Base-by-base conservation (phyloP, 2,888 invertebrate genomes). In the Tholera decimalis region DNA sequence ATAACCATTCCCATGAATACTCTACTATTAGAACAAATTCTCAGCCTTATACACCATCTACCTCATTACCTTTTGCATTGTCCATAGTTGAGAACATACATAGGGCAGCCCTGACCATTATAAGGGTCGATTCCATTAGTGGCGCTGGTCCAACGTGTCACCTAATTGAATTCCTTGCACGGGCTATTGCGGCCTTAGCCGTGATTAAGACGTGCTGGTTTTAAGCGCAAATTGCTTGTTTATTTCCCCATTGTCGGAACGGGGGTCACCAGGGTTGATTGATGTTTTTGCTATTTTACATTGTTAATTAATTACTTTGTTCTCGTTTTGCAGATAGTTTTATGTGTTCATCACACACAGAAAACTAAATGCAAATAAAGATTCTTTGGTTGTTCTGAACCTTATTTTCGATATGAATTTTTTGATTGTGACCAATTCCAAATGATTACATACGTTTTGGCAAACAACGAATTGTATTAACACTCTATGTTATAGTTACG, bases 131-230 rank as follows among this genome's bases (percentile, higher is more conserved):
- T 72, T 63, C 62, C 75, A 75, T 77, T 77, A 77, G 41, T 37
- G 49, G 13, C 20, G 24, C 15, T 30, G 56, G 51, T 49, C 59
- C 62, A 57, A 67, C 59, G 75, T 73, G 77, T 77, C 77, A 62
- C 47, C 59, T 74, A 76, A 75, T 77, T 77, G 68, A 77, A 75
- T 75, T 62, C 73, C 73, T 59, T 53, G 73, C 58, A 49, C 56
- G 68, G 59, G 20, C 59, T 72, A 75, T 77, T 60, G 59, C 59
- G 71, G 49, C 22, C 43, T 26, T 30, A 35, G 39, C 73, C 39
- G 62, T 75, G 77, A 75, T 77, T 73, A 75, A 75, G 75, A 73
- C 68, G 56, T 13, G 49, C 51, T 33, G 49, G 65, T 49, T 76
- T 62, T 46, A 18, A 58, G 53, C 49, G 44, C 33, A 62, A 75